Evolutionary conservation across 2,797 vertebrate species (phyloP).

Genomic region (Rhynchonycteris naso): DNA sequence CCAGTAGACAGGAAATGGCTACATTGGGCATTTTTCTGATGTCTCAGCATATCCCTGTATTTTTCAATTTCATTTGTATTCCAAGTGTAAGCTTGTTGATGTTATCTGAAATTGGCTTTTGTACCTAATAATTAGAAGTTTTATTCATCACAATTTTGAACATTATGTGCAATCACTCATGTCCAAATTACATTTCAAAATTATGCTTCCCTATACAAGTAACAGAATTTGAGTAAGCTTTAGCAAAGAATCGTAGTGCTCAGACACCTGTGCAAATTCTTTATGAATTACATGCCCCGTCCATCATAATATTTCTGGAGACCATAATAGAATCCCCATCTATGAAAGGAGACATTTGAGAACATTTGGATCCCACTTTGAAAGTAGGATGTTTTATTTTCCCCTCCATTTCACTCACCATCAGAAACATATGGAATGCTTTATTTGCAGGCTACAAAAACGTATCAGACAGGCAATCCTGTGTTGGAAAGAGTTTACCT

Average conservation of each 20-base stretch:
- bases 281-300: not conserved
- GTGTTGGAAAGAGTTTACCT: constrained; percentile 50
- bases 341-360: constrained; percentile 44
- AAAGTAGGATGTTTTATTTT: constrained; percentile 75
- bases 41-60: not conserved
- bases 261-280: not conserved
- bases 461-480: constrained; percentile 57
- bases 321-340: not conserved
- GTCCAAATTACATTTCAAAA: not conserved
- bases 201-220: not conserved
- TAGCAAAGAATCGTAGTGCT: not conserved
- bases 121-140: not conserved
- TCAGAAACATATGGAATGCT: constrained; percentile 75
- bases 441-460: constrained; percentile 60
- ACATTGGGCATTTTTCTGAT: not conserved
- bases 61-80: not conserved
- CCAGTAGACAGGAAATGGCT: not conserved
- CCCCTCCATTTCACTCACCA: constrained; percentile 75
- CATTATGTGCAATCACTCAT: not conserved
- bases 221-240: not conserved
- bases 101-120: not conserved
- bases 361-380: constrained; percentile 61
- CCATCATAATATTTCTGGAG: not conserved
- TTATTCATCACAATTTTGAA: not conserved
- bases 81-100: not conserved